These are phyloP conservation scores for Halictus ligatus DNA, from an alignment of 2,888 invertebrate species.

Conservation along the genomic window DNA sequence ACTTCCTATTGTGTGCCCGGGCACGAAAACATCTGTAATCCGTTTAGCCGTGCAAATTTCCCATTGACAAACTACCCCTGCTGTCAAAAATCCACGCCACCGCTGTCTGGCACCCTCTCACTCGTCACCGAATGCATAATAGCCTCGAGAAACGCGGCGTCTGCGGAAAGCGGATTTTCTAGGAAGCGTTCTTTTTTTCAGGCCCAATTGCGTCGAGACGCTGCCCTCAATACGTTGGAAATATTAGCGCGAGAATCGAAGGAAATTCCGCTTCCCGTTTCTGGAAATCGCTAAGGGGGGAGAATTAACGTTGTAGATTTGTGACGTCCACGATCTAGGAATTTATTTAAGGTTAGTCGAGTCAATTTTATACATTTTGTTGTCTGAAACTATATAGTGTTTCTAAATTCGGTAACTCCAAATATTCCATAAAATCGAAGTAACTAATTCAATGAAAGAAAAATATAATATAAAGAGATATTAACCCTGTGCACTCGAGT, in stretches of 20 bases:
- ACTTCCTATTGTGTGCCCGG: slow-evolving; percentile 64
- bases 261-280: background rate
- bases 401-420: too few species aligned
- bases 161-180: slow-evolving; percentile 63
- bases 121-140: slow-evolving; percentile 47
- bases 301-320: too few species aligned
- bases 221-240: background rate
- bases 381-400: too few species aligned
- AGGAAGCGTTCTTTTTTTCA: slow-evolving; percentile 20
- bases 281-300: too few species aligned
- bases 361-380: too few species aligned
- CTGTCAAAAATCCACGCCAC: slow-evolving; percentile 67
- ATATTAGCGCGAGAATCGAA: background rate
- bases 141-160: slow-evolving; percentile 50
- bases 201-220: slow-evolving; percentile 28
- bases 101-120: slow-evolving; percentile 42
- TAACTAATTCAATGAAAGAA: too few species aligned
- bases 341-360: too few species aligned
- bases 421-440: too few species aligned
- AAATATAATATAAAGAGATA: too few species aligned
- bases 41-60: slow-evolving; percentile 84
- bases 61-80: slow-evolving; percentile 73
- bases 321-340: too few species aligned
- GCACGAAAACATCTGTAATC: slow-evolving; percentile 83
- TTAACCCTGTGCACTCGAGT: too few species aligned